Base-by-base conservation (phyloP, 2,113 vertebrate species). In the Cygnus atratus region DNA sequence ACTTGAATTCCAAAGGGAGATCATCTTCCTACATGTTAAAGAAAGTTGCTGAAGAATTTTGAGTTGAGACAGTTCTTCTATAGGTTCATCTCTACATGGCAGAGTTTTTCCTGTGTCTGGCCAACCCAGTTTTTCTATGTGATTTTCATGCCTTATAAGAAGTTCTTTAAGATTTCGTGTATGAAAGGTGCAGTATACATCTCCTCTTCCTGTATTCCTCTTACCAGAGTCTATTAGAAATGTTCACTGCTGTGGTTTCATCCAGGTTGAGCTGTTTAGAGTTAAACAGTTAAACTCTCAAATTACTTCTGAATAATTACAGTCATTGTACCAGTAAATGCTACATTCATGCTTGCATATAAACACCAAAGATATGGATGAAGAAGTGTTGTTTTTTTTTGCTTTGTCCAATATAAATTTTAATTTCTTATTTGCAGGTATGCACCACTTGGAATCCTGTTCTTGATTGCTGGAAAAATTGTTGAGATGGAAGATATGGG, bases 401-500 rank as follows among this genome's bases (percentile, higher is more conserved):
- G 12, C 22, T 55, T 41, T 70, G 6, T 67, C 59, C 25, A 63
- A 13, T 48, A 31, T 54, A 46, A 43, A 1, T 3, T 71, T 33
- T 83, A 58, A 82, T 58, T 79, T 86, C 59, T 91, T 91, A 31
- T 72, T 78, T 82, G 4, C 72, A 99, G 99, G 99, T 99, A 99
- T 26, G 99, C 99, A 65, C 99, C 99, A 2, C 87, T 99, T 73
- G 99, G 99, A 22, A 99, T 99, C 95, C 98, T 99, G 75, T 99
- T 99, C 97, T 93, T 99, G 86, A 99, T 99, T 66, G 99, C 99
- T 74, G 99, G 99, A 52, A 99, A 99, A 97, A 99, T 99, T 57
- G 99, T 99, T 73, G 99, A 99, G 97, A 99, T 99, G 99, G 99
- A 99, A 87, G 99, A 99, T 87, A 98, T 99, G 98, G 99, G 99